Evolutionary conservation across 2,797 vertebrate species (phyloP), one percentile per base, ranked within the genome.

Genomic region (Lacerta viridis): DNA sequence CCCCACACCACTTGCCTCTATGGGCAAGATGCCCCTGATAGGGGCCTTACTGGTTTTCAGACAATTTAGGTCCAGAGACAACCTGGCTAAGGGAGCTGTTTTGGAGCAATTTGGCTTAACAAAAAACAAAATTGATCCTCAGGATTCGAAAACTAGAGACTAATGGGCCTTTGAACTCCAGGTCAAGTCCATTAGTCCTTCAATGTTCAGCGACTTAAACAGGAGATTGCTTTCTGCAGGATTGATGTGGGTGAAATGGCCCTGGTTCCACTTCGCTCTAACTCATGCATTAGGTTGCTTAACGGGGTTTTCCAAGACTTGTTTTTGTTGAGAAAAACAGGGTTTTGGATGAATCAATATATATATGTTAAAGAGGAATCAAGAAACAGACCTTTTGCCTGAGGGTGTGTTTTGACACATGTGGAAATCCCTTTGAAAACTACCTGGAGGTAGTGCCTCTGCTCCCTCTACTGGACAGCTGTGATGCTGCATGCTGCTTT

Each of bases 401-500:
- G 17, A 71, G 64, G 66, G 76, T 59, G 46, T 84, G 7, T 81
- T 87, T 80, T n/a, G 9, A n/a, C 41, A 15, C 77, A n/a, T 72
- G 43, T 55, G 50, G 50, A 55, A 55, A 55, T 55, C 50, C 50
- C 50, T 55, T 55, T 55, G 50, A 55, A 55, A 55, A 55, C 23
- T 68, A 72, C 78, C 69, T 85, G 71, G 83, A 81, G 61, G 55
- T 50, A 89, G 77, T 89, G 41, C 43, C 69, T 89, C 69, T 89
- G 83, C 83, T 81, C 88, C 88, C 77, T 89, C 88, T 89, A 81
- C 88, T 85, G 88, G 88, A 64, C 69, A 85, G 27, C 41, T 13
- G 50, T 66, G 33, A 27, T 81, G 59, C 41, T 75, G 41, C 71
- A 84, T 66, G 15, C 8, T 25, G 36, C n/a, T 36, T 55, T 77